phyloP scores from a whole-genome alignment of 2,888 invertebrate genomes.

The Drosophila pseudotalamancana region DNA sequence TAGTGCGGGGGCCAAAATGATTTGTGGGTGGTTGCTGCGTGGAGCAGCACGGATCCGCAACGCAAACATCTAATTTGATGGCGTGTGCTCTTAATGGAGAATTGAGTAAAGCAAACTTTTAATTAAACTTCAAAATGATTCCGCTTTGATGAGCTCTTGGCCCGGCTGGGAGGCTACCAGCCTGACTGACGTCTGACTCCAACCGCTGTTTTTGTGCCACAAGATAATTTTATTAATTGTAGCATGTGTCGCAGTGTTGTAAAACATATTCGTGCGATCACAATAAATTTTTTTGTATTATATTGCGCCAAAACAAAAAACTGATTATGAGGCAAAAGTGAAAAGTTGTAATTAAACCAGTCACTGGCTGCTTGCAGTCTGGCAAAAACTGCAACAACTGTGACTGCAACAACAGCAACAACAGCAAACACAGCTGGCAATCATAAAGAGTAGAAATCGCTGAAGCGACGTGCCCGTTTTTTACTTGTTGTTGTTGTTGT shows the following conservation, averaged over 20 bases:
- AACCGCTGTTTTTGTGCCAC: slow-evolving; percentile 38
- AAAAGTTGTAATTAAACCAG: slow-evolving; percentile 83
- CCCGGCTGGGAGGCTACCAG: slow-evolving; percentile 2
- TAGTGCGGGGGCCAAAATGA: slow-evolving; percentile 12
- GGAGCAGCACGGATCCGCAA: slow-evolving; percentile 25
- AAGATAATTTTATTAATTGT: slow-evolving; percentile 65
- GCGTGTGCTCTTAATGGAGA: slow-evolving; percentile 44
- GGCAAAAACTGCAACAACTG: slow-evolving; percentile 39
- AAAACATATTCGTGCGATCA: slow-evolving; percentile 67
- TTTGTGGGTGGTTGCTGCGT: slow-evolving; percentile 37
- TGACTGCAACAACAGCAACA: slow-evolving; percentile 41
- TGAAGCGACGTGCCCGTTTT: slow-evolving; percentile 52
- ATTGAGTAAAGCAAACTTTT: slow-evolving; percentile 67
- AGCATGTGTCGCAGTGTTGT: slow-evolving; percentile 61
- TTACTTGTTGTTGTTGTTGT: slow-evolving; percentile 28
- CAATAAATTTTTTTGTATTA: slow-evolving; percentile 60
- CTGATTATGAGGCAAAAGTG: slow-evolving; percentile 80
- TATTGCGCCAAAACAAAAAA: slow-evolving; percentile 51
- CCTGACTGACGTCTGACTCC: slow-evolving; percentile 20
- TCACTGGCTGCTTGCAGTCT: slow-evolving; percentile 66
- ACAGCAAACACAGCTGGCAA: slow-evolving; percentile 44
- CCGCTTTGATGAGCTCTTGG: slow-evolving; percentile 66
- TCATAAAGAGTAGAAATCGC: slow-evolving; percentile 68
- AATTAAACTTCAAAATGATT: slow-evolving; percentile 70
- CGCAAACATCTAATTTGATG: slow-evolving; percentile 56